Percentiles rank a stretch among this genome's conserved stretches.
Evolutionary conservation across 2,113 vertebrate genomes (phyloP).

Genomic region (Microcebus jonahi): DNA sequence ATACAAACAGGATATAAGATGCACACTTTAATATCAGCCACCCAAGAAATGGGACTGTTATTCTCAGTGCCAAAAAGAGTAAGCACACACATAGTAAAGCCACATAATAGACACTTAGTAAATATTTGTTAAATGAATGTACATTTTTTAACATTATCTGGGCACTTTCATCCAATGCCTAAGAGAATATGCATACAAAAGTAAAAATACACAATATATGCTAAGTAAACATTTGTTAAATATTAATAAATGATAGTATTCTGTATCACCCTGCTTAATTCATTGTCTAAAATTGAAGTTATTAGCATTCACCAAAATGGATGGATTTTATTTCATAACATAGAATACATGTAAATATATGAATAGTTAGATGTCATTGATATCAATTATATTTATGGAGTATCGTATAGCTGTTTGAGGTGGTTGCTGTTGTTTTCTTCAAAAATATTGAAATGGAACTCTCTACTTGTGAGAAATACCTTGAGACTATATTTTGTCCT

Average conservation of each 20-base stretch:
- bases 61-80: not conserved
- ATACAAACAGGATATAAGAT: not conserved
- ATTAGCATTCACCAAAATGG: not conserved
- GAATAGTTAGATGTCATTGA: not conserved
- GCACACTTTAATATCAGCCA: not conserved
- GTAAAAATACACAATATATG: not conserved
- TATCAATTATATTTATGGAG: not conserved
- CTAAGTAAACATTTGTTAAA: conserved; percentile 5
- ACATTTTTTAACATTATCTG: not conserved
- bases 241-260: not conserved
- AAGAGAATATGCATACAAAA: not conserved
- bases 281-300: not conserved
- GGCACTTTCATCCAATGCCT: not conserved
- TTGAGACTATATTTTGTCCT: conserved; percentile 1
- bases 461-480: not conserved
- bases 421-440: not conserved
- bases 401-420: not conserved
- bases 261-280: not conserved
- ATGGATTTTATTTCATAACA: not conserved
- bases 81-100: not conserved
- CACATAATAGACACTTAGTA: not conserved
- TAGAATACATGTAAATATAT: not conserved
- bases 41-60: not conserved
- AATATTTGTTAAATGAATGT: not conserved
- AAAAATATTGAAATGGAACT: conserved; percentile 47